Base-by-base conservation (phyloP, 2,797 vertebrate species). In the Mormyrus proboscirostris region DNA sequence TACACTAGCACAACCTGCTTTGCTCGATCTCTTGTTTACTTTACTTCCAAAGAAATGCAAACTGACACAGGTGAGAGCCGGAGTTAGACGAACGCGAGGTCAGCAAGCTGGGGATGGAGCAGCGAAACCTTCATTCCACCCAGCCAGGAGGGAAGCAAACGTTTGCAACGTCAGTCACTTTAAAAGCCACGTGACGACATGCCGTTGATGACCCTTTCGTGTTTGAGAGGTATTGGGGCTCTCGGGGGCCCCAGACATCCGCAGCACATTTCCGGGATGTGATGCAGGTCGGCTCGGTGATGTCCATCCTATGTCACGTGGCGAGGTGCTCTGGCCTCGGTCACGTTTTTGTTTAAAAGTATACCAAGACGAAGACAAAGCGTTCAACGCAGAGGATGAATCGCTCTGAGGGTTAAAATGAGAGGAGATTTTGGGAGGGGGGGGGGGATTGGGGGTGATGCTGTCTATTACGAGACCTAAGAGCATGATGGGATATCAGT, bases 281-380 rank as follows among this genome's bases (percentile, higher is more conserved):
- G 85, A 41, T 41, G 69, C 41, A 29, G 6, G 69, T 41, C 69
- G 5, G 33, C 69, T 76, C 29, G 12, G 50, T 49, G 25, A 59
- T 29, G 25, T 25, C 6, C 53, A 14, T 19, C 84, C 85, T 8
- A 0, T 57, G 85, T 55, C 85, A 87, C 84, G 19, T 86, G 22
- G 25, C 5, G 0, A 53, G 50, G 22, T 14, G 5, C 25, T 12
- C 50, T 87, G 85, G 51, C 53, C 16, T 19, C 85, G 4, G 4
- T 57, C 53, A 87, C 29, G 29, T 38, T n/a, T n/a, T 87, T 86
- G 84, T 86, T 87, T 87, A 87, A 59, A 57, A n/a, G 41, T 22
- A 29, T 1, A 87, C 16, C 0, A 47, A 29, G 47, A 86, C 47
- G 3, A 47, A 29, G 33, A 53, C 85, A 57, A 41, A 51, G 4